Base-by-base conservation (phyloP, 2,797 vertebrate genomes). In the Chloroceryle inda region DNA sequence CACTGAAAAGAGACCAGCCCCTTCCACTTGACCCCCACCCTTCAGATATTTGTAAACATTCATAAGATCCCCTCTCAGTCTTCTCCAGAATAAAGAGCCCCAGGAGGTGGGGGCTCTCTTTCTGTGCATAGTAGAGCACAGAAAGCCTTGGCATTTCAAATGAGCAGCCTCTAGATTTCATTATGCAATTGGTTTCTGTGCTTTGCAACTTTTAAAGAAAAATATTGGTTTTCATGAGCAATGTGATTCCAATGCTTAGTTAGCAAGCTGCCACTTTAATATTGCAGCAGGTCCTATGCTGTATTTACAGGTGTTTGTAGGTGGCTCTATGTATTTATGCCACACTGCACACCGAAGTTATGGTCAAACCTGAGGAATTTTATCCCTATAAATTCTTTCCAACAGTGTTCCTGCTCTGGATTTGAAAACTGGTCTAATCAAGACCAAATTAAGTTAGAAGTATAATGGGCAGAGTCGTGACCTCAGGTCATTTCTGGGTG, bases 131-230 rank as follows among this genome's bases (percentile, higher is more conserved):
- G 29, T 13, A 55, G 24, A 37, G 18, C 61, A 77, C 49, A 75
- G 80, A 91, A 91, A 80, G 9, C n/a, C 38, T 35, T 66, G 18
- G 24, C 11, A 56, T 79, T 96, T 93, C 53, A 59, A 56, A 62
- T 6, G 7, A 12, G 11, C 33, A 44, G 16, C 18, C 42, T 85
- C 45, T 42, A 78, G 33, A 55, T 75, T 88, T 94, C 79, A 26
- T 81, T 66, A 45, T 15, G 17, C 19, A 89, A 16, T 62, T 78
- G 22, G 9, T 64, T 89, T 75, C 40, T 45, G 14, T 53, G 26
- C 12, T 83, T 90, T 80, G 69, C 29, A 87, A 55, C 6, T 50
- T 82, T 58, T 40, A 47, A 56, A 77, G 35, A 76, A 78, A 55
- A 72, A 78, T 12, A 58, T 2, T 38, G 20, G 3, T 37, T 74